Evolutionary conservation across 2,888 invertebrate genomes (phyloP), one percentile per base, ranked within the genome.

Genomic region (Sericinus montela): DNA sequence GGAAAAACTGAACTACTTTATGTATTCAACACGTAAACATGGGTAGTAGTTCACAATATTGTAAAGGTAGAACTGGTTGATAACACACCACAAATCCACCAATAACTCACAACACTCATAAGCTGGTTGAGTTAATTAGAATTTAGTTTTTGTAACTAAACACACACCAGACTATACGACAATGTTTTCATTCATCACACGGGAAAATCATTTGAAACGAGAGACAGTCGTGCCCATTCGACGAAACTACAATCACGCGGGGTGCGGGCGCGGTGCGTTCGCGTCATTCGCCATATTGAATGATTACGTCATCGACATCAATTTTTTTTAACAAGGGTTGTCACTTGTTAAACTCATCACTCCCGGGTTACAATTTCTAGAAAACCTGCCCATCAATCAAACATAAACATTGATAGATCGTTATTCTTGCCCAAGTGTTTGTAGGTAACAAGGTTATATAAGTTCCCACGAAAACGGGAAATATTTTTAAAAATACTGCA

Each of bases 281-380:
- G 87, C 87, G 87, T 87, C 87, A 86, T 83, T 74, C 87, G 87
- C 87, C 87, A 87, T 87, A 81, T 86, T 87, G 75, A 69, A 71
- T 47, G 73, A 80, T 87, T 86, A 87, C 87, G 87, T 87, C 87
- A 87, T 75, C 69, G 54, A 54, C 25, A 6, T 8, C 25, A 5
- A 25, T 25, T 5, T 25, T 25, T 25, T 25, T 4, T 8, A 23
- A 25, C 8, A 7, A 25, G 25, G 25, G 25, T 25, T 25, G 25
- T 25, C 6, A 25, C 4, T 1, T 6, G 7, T 5, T 19, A 3
- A 19, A 3, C 19, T 19, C 5, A n/a, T n/a, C n/a, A n/a, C n/a
- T n/a, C n/a, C n/a, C n/a, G n/a, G n/a, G n/a, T n/a, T n/a, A n/a
- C n/a, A n/a, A n/a, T n/a, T n/a, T n/a, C n/a, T n/a, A n/a, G n/a